Percentiles rank a stretch among this genome's conserved stretches.
Evolutionary conservation across 2,797 vertebrate species (phyloP).

Genomic region (Hydrolagus colliei): DNA sequence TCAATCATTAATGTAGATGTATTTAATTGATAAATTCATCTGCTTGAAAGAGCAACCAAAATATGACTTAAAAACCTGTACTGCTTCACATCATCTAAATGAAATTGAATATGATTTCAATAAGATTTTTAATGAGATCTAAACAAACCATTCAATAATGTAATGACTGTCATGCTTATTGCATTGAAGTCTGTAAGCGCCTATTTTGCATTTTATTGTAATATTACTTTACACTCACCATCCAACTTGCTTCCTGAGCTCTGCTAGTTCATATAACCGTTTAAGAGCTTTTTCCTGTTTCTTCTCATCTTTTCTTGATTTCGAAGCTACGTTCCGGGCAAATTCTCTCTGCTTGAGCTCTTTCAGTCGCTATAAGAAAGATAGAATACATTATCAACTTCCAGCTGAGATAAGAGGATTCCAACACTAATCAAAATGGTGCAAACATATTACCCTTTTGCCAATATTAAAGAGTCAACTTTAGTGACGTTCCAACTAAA

Average conservation of each 20-base stretch:
- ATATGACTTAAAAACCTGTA: no score
- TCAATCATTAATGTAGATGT: no score
- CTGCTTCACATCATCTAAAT: no score
- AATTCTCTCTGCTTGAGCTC: conserved; percentile 81
- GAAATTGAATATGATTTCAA: no score
- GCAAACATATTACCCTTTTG: neutral
- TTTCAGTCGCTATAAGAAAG: conserved; percentile 67
- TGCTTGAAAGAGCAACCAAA: no score
- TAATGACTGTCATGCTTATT: neutral
- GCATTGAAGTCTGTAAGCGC: neutral
- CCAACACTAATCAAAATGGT: neutral
- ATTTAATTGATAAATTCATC: no score
- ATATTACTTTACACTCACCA: neutral
- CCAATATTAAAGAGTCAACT: neutral
- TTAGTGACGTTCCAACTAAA: neutral
- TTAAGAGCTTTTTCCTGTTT: conserved; percentile 75
- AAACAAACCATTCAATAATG: neutral
- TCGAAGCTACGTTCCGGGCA: conserved; percentile 74
- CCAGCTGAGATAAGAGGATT: neutral
- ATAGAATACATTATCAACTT: neutral
- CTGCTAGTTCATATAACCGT: conserved; percentile 59
- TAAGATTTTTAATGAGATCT: neutral
- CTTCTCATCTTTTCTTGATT: conserved; percentile 71
- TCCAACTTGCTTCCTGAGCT: conserved; percentile 13
- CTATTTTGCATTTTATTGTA: neutral